Base-by-base conservation (phyloP, 2,888 invertebrate genomes). In the Dynastes maya region DNA sequence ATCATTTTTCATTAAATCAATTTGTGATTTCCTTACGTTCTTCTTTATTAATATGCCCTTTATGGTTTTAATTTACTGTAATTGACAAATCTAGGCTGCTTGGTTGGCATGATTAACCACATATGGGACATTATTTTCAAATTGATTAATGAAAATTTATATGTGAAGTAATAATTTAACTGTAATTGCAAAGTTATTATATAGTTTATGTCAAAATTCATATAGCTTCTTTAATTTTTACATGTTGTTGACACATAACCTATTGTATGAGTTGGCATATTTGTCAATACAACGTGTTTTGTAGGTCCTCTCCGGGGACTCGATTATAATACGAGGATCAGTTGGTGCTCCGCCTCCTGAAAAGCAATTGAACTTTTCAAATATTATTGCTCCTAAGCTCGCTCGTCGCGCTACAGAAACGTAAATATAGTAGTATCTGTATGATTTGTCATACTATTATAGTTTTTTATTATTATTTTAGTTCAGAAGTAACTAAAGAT, bases 251-350 rank as follows among this genome's bases (percentile, higher is more conserved):
- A 77, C 77, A 79, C 79, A 61, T 80, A 79, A 80, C 80, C 78
- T 80, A 55, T 76, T 78, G 80, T 84, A 82, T 86, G 85, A 86
- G 86, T 85, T 86, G 84, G 86, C 85, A 86, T 83, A 81, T 84
- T 83, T 81, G 79, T 80, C 67, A 78, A 67, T 76, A 70, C 63
- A 74, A 49, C 68, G 65, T 80, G 61, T 79, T 81, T 88, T 91
- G 68, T 83, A 99, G 98, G 95, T 99, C 81, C 91, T 97, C 81
- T 98, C 99, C 80, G 99, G 99, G 78, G 99, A 99, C 90, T 95
- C 98, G 78, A 92, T 99, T 79, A 94, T 98, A 70, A 95, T 99
- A 84, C 92, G 98, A 86, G 97, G 94, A 81, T 92, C 93, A 82
- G 95, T 95, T 0, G 96, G 97, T 22, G 97, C 97, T 53, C 98